Conservation (phyloP, 2,113 vertebrate species). For the Microtus montanus region DNA sequence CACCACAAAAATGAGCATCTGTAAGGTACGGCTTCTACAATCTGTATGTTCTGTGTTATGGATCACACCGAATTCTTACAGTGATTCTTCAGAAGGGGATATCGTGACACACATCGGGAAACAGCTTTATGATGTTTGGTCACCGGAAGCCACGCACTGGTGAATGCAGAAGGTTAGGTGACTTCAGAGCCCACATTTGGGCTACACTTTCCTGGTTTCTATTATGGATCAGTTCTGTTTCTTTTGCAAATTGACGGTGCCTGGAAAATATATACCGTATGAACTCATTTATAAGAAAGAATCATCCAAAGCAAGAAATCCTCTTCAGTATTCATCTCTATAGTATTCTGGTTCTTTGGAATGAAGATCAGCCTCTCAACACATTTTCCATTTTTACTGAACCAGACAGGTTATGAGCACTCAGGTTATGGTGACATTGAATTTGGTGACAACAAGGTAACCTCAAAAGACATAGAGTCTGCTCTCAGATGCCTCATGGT, state of each 20-base stretch:
- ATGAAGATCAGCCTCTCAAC: not conserved
- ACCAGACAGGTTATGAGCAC: not conserved
- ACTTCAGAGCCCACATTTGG: not conserved
- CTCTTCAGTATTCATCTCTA: not conserved
- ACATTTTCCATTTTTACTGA: not conserved
- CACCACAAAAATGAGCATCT: not conserved
- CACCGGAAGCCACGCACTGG: constrained; percentile 1
- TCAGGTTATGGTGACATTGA: not conserved
- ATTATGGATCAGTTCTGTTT: not conserved
- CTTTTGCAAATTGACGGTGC: not conserved
- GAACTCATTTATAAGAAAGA: not conserved
- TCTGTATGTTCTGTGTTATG: not conserved
- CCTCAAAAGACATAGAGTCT: not conserved
- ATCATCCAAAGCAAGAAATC: not conserved
- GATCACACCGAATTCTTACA: not conserved
- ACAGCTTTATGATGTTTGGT: not conserved
- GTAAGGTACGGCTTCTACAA: not conserved
- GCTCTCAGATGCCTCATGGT: not conserved
- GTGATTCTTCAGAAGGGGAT: not conserved
- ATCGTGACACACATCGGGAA: not conserved
- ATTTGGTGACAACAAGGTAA: not conserved
- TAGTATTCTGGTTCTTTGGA: not conserved
- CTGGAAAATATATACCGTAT: not conserved
- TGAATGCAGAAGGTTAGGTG: not conserved
- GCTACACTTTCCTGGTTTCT: not conserved